phyloP scores from a whole-genome alignment of 2,888 invertebrate species.

The Drosophila pseudotakahashii region DNA sequence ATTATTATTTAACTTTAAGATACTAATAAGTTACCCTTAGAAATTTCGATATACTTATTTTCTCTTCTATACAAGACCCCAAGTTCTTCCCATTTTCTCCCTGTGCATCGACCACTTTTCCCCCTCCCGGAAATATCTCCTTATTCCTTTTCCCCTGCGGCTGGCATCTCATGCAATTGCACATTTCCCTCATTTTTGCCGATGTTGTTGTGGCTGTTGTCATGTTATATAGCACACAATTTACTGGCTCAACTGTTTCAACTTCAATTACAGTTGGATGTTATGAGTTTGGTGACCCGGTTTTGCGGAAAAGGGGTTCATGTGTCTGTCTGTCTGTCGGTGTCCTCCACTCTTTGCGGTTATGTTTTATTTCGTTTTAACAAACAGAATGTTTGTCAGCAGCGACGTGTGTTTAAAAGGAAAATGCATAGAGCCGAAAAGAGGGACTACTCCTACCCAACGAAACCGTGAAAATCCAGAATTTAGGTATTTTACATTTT shows the following conservation, averaged over 20 bases:
- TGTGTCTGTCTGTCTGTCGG: conserved; percentile 26
- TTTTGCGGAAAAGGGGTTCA: conserved; percentile 7
- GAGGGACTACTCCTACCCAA: no score
- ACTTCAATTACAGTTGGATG: conserved; percentile 65
- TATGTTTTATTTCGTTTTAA: conserved; percentile 43
- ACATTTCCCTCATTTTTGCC: conserved; percentile 24
- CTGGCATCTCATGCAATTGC: conserved; percentile 17
- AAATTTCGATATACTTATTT: background rate
- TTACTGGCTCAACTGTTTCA: conserved; percentile 70
- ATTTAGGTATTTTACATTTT: background rate
- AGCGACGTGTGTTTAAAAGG: conserved; percentile 1
- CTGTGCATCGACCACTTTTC: background rate
- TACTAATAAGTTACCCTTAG: no score
- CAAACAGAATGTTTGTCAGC: conserved; percentile 46
- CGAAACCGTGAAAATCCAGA: background rate
- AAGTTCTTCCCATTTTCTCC: background rate
- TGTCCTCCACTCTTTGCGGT: conserved; percentile 19
- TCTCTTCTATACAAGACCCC: no score
- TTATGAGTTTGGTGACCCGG: conserved; percentile 12
- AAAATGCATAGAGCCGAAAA: no score
- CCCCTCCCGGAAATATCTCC: background rate
- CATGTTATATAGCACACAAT: conserved; percentile 57
- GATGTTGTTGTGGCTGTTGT: conserved; percentile 36
- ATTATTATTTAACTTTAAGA: no score
- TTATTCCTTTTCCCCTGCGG: background rate